Percentiles rank a stretch among this genome's conserved stretches.
phyloP scores from a whole-genome alignment of 2,113 vertebrate species.

The Callipepla californica region DNA sequence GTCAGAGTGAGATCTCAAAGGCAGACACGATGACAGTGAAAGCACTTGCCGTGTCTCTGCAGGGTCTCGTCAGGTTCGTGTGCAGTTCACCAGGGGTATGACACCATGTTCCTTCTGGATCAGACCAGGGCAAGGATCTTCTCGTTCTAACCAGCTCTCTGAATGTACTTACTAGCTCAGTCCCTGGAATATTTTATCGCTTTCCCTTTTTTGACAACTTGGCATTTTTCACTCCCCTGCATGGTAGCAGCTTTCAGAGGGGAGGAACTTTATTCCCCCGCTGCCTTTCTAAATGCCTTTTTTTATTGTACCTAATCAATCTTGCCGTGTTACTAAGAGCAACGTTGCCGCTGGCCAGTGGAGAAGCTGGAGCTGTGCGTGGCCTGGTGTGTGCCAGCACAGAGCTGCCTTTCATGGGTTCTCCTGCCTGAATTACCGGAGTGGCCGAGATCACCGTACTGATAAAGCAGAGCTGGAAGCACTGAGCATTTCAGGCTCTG shows the following conservation, averaged over 20 bases:
- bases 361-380: constrained; percentile 25
- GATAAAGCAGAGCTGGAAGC: constrained; percentile 56
- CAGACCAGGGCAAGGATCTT: not conserved
- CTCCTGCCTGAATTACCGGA: constrained; percentile 4
- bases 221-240: not conserved
- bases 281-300: not conserved
- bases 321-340: constrained; percentile 49
- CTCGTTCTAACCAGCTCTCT: not conserved
- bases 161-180: not conserved
- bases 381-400: constrained; percentile 31
- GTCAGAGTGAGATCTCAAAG: not conserved
- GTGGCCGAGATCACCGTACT: constrained; percentile 18
- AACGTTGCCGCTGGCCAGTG: not conserved
- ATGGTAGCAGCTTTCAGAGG: not conserved
- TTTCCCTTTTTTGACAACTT: not conserved
- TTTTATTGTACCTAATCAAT: constrained; percentile 30
- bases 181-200: constrained; percentile 1
- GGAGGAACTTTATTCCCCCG: constrained; percentile 16
- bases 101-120: not conserved
- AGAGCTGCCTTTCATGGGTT: constrained; percentile 59
- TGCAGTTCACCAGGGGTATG: not conserved
- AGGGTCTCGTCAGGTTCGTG: not conserved
- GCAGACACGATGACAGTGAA: not conserved
- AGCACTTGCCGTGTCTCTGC: not conserved
- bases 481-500: constrained; percentile 36